These are phyloP conservation scores for Lithobates sylvaticus DNA, from an alignment of 2,797 vertebrate species.

Conservation along the genomic window DNA sequence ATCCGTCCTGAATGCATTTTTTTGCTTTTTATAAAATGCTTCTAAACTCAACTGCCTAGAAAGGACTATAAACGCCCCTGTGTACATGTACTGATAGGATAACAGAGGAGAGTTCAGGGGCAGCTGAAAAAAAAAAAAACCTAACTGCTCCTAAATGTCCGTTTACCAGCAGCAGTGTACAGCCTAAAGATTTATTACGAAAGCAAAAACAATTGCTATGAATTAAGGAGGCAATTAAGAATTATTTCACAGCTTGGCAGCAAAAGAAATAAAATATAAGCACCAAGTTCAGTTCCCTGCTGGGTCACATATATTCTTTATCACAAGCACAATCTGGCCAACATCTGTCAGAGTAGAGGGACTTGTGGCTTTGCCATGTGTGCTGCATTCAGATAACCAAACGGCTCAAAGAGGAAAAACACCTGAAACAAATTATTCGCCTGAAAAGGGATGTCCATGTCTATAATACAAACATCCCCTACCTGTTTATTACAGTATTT, in stretches of 20 bases:
- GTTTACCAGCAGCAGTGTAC: no score
- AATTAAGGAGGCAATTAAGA: neutral
- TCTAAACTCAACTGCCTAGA: no score
- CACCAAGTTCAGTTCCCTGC: neutral
- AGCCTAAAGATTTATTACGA: neutral
- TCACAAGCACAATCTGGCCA: constrained; percentile 20
- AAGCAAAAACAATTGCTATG: neutral
- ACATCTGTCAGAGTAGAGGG: neutral
- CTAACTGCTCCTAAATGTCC: no score
- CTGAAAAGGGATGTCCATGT: no score
- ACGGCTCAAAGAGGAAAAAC: constrained; percentile 4
- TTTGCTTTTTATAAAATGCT: no score
- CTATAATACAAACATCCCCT: no score
- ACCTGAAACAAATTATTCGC: neutral
- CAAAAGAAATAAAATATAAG: constrained; percentile 6
- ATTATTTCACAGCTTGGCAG: neutral
- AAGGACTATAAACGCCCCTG: no score
- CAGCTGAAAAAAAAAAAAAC: no score
- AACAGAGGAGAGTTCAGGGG: no score
- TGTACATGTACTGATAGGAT: no score
- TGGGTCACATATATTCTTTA: constrained; percentile 14
- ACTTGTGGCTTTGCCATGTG: constrained; percentile 20
- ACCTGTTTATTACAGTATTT: no score
- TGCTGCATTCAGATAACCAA: neutral
- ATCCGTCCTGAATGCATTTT: no score